Base-by-base conservation (phyloP, 2,888 invertebrate genomes). In the Busseola fusca region DNA sequence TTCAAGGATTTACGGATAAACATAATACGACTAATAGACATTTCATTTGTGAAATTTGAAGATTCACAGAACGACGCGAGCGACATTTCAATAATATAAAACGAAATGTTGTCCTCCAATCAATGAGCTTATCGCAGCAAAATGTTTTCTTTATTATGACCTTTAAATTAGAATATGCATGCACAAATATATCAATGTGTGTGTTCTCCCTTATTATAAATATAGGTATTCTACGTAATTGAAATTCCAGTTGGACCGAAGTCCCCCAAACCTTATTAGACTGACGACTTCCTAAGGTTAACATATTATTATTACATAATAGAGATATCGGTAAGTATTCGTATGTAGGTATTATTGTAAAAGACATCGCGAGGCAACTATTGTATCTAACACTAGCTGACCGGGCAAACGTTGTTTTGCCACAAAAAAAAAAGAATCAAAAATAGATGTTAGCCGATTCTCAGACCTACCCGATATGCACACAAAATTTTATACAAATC, bases 231-330 rank as follows among this genome's bases (percentile, higher is more conserved):
- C 42, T 57, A 62, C 25, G 16, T 62, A 58, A 30, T 68, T 63
- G 5, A 68, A 72, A 72, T 78, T 82, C 50, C 45, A 63, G 65
- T 78, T 78, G 45, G 64, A 68, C 48, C 48, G 48, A 30, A 58
- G 30, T 59, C 65, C 81, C 42, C 58, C 37, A 66, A 71, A 81
- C 64, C 18, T 40, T 69, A 63, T 72, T 84, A 84, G 80, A 82
- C 84, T 84, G 82, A 78, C 40, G 42, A 64, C 60, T 75, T 66
- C 54, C 37, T 58, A 14, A 68, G 72, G 16, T 56, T 69, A 52
- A 54, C 67, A 60, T 48, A 48, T n/a, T 50, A 62, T 37, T 21
- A 57, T 30, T 40, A 79, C 18, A 6, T 70, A 58, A 16, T 74
- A 54, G 42, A 57, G 27, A 69, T 76, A 76, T 80, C 45, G 34